Evolutionary conservation across 2,888 invertebrate species (phyloP), one percentile per base, ranked within the genome.

Genomic region (Rhyacophila evoluta): DNA sequence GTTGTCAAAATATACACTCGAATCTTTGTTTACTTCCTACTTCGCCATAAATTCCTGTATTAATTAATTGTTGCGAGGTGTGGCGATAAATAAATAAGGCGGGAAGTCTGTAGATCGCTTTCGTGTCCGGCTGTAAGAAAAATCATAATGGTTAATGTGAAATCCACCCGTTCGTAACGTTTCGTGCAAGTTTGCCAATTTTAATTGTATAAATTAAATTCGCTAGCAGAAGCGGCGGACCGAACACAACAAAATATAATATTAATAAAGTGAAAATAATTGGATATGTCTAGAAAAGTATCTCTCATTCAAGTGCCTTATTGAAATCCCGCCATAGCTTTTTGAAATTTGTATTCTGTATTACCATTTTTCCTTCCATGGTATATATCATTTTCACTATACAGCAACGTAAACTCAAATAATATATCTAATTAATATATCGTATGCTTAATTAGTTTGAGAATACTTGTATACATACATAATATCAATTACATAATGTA

Each of bases 151-250:
- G 55, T 55, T 55, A 55, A 76, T 70, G 36, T 72, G 76, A 76
- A 75, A 72, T 75, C 41, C 78, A 74, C 72, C 74, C 71, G 55
- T 77, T 69, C 76, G 78, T 78, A 81, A 81, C 80, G 72, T 38
- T 73, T 75, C 76, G 68, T 76, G 80, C 80, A 28, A 78, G 55
- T 78, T 76, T 28, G 72, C 74, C 55, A 67, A 79, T 81, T 81
- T 81, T 81, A 81, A 81, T 81, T 81, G 81, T 81, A 81, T 81
- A 81, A 81, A 81, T 81, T 81, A 81, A 72, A 67, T 75, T 68
- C 55, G 19, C 69, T 25, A 36, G 37, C 25, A 72, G 25, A 72
- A 25, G 27, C 41, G 25, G 29, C 73, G 72, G 38, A 41, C 80
- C 80, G 78, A 67, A 74, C 75, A 78, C 38, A 33, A 75, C 78